Evolutionary conservation across 2,888 invertebrate species (phyloP).

Genomic region (Drosophila fulvimacula): DNA sequence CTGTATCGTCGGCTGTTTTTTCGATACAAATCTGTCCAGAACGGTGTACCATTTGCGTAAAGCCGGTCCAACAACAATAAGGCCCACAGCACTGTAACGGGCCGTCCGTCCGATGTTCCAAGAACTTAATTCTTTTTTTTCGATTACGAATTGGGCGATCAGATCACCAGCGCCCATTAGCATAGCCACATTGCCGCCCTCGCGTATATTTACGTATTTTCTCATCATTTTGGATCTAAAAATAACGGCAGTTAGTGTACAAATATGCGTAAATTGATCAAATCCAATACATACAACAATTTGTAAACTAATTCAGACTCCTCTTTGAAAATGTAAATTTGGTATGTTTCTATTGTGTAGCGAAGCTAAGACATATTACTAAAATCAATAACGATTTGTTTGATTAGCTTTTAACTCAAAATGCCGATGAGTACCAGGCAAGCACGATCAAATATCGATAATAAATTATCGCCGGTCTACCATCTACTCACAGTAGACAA

Average conservation of each 20-base stretch:
- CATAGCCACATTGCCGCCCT: slow-evolving; percentile 62
- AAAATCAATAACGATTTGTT: neutral
- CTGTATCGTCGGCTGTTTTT: slow-evolving; percentile 50
- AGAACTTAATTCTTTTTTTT: slow-evolving; percentile 52
- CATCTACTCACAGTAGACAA: neutral
- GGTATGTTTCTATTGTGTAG: neutral
- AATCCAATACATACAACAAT: neutral
- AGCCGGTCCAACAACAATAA: slow-evolving; percentile 76
- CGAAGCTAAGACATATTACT: neutral
- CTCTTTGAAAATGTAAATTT: neutral
- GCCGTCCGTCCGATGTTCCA: slow-evolving; percentile 69
- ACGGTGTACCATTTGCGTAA: slow-evolving; percentile 74
- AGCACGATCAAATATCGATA: slow-evolving; percentile 9
- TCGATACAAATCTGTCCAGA: slow-evolving; percentile 65
- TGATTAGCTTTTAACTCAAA: neutral
- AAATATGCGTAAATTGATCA: too few relatives aligned
- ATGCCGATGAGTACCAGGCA: neutral
- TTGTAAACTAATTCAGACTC: neutral
- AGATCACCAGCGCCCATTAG: slow-evolving; percentile 82
- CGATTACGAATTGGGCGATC: slow-evolving; percentile 73
- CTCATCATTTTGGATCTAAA: slow-evolving; percentile 33
- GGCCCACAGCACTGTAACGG: slow-evolving; percentile 71
- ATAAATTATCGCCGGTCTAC: neutral
- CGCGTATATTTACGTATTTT: slow-evolving; percentile 70
- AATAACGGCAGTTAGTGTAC: neutral